phyloP scores from a whole-genome alignment of 1,140 invertebrate species.

The Drosophila nannoptera region DNA sequence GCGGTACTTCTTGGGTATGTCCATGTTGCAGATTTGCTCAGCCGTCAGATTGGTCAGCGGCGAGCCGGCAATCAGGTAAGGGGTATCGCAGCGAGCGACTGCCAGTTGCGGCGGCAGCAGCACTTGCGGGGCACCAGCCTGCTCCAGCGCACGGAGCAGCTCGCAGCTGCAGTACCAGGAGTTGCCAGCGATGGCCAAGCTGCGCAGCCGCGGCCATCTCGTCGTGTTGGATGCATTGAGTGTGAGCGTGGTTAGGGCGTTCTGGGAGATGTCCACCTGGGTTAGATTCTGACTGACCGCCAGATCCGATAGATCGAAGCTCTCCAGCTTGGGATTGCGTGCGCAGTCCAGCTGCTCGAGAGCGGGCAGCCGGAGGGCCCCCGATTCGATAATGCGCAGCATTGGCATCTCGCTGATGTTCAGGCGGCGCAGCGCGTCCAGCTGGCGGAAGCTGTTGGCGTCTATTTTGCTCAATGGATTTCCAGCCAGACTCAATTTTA shows the following conservation, averaged over 20 bases:
- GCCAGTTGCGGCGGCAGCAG: constrained; percentile 15
- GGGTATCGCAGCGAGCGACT: constrained; percentile 65
- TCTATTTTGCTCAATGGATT: constrained; percentile 81
- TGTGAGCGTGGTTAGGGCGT: constrained; percentile 79
- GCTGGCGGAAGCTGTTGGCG: constrained; percentile 81
- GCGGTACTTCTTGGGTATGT: constrained; percentile 69
- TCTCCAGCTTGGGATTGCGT: constrained; percentile 62
- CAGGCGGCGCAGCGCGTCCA: constrained; percentile 80
- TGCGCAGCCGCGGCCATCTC: constrained; percentile 73
- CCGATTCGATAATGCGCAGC: constrained; percentile 80
- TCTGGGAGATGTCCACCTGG: constrained; percentile 77
- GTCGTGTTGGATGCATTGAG: constrained; percentile 9
- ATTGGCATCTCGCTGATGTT: constrained; percentile 81
- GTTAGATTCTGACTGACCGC: constrained; percentile 51
- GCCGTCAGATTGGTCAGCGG: constrained; percentile 62
- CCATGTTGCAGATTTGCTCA: constrained; percentile 58
- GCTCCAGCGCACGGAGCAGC: constrained; percentile 53
- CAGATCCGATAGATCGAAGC: constrained; percentile 55
- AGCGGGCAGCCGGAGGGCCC: constrained; percentile 79
- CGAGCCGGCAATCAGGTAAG: constrained; percentile 62
- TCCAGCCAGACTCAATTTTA: constrained; percentile 81
- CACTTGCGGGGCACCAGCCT: constrained; percentile 33
- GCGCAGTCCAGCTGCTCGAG: constrained; percentile 63
- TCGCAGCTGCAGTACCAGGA: constrained; percentile 83
- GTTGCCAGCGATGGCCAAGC: constrained; percentile 81